Percentiles rank a stretch among this genome's conserved stretches.
Conservation (phyloP, 2,113 vertebrate genomes). For the Marmota monax region DNA sequence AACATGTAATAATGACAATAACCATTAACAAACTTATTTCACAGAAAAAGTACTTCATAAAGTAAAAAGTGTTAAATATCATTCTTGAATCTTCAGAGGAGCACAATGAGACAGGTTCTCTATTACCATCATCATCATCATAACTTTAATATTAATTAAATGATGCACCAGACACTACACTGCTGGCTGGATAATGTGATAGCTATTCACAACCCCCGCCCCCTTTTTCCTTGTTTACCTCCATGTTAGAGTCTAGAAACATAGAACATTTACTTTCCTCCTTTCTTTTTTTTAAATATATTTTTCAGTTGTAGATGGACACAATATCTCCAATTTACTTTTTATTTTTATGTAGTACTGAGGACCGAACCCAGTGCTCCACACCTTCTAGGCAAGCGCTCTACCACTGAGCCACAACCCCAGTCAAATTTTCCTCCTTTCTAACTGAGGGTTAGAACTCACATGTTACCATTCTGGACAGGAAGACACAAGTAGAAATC, state of each 20-base stretch:
- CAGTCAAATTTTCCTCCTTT: neutral
- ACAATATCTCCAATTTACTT: too few species aligned
- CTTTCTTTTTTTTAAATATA: neutral
- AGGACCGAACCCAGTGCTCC: too few species aligned
- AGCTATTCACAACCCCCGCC: neutral
- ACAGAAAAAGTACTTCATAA: neutral
- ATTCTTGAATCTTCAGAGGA: neutral
- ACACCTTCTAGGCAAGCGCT: too few species aligned
- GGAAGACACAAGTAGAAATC: neutral
- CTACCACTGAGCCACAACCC: too few species aligned
- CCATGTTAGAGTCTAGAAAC: neutral
- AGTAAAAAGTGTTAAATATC: slow-evolving; percentile 4
- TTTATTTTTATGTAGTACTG: too few species aligned
- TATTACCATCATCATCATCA: neutral
- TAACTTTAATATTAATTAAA: neutral
- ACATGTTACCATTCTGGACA: neutral
- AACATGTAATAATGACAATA: slow-evolving; percentile 33
- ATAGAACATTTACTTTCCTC: neutral
- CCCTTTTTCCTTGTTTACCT: slow-evolving; percentile 1
- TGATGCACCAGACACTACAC: neutral
- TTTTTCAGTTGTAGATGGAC: too few species aligned
- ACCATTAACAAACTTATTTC: neutral
- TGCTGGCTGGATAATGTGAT: neutral
- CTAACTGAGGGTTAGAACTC: neutral
- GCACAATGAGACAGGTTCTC: neutral